Base-by-base conservation (phyloP, 2,797 vertebrate species). In the Clarias laeviceps region DNA sequence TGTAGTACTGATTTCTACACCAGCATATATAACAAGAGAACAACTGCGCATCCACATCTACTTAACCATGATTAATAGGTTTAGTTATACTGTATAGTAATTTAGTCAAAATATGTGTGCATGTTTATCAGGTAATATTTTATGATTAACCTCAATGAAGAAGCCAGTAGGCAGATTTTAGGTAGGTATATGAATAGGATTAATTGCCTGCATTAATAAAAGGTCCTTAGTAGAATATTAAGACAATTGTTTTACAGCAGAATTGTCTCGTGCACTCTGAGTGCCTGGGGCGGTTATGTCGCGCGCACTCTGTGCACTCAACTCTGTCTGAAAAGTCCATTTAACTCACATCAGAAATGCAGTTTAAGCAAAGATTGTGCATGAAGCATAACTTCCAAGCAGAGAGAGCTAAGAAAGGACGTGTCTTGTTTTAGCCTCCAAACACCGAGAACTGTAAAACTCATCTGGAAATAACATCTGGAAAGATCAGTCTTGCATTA, bases 241-340 rank as follows among this genome's bases (percentile, higher is more conserved):
- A 73, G 29, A 34, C 4, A 20, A 34, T 2, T 8, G 14, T 7
- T 2, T 54, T 64, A 40, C 34, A 27, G 59, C 37, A 64, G 24
- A 14, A 15, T 80, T 27, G 34, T 32, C 69, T 54, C 34, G 68
- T 9, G 81, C 29, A 92, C 93, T 93, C 91, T 91, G 90, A 91
- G 81, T 86, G 92, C 94, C 93, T 89, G 82, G 27, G 94, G 91
- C 91, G 86, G 82, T 68, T 84, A 87, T 65, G 37, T 34, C 70
- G 68, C 69, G n/a, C 72, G 22, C 40, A 65, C 40, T 50, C 64
- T 83, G 69, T 83, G 70, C 37, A 32, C 80, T 85, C 62, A 57
- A 50, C 72, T 83, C 73, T 66, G 80, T 82, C 70, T 74, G 73
- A 69, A 32, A 84, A 82, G 89, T 89, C 83, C 59, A 69, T 84